Evolutionary conservation across 1,140 invertebrate genomes (phyloP).

Genomic region (Heterodera carotae): DNA sequence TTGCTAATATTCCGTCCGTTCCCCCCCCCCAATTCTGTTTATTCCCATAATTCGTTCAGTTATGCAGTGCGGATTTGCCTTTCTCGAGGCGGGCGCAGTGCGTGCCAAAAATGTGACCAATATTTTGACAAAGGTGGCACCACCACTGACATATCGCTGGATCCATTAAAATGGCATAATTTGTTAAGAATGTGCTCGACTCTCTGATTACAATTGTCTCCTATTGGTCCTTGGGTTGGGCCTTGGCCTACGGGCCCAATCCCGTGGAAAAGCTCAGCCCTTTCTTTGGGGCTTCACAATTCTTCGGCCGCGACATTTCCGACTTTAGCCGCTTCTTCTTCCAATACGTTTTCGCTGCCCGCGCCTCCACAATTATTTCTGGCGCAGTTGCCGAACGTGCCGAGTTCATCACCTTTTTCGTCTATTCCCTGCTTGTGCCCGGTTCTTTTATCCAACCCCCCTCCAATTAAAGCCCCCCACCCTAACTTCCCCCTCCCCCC

Average conservation of each 20-base stretch:
- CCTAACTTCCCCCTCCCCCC: neutral
- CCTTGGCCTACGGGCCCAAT: conserved; percentile 69
- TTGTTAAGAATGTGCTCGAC: conserved; percentile 71
- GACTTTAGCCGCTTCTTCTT: conserved; percentile 68
- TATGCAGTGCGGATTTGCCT: conserved; percentile 72
- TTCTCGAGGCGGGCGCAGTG: conserved; percentile 71
- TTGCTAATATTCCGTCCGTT: conserved; percentile 49
- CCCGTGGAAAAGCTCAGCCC: conserved; percentile 28
- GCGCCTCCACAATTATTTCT: conserved; percentile 68
- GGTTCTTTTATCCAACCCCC: conserved; percentile 15
- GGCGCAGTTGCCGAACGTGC: conserved; percentile 72
- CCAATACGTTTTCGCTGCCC: conserved; percentile 70
- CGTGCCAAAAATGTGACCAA: conserved; percentile 71
- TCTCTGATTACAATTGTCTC: conserved; percentile 67
- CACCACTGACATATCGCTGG: neutral
- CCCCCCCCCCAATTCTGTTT: neutral
- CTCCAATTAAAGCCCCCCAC: neutral
- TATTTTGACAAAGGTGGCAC: conserved; percentile 68
- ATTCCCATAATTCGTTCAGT: conserved; percentile 65
- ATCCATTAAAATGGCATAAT: too few species aligned
- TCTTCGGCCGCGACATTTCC: conserved; percentile 46
- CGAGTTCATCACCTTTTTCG: conserved; percentile 70
- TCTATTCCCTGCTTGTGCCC: conserved; percentile 66
- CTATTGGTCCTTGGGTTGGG: conserved; percentile 71
- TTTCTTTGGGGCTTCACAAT: conserved; percentile 53